Evolutionary conservation across 2,888 invertebrate species (phyloP).

Genomic region (Thera britannica): DNA sequence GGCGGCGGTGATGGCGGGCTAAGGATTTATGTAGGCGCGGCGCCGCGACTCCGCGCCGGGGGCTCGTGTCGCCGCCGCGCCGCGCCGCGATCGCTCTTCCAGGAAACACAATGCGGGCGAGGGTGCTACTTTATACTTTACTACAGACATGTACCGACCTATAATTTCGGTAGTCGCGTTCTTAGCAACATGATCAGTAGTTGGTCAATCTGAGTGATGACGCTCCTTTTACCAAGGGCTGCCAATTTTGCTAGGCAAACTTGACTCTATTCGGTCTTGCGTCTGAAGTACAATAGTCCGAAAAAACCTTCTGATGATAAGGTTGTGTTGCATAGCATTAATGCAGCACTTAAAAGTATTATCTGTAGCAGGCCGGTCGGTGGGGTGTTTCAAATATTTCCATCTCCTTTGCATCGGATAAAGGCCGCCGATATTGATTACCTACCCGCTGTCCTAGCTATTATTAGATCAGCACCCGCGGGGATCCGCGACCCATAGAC

Average conservation of each 20-base stretch:
- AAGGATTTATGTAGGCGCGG: constrained; percentile 78
- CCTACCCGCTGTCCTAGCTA: constrained; percentile 67
- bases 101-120: constrained; percentile 73
- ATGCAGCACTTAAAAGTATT: too few relatives aligned
- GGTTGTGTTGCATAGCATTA: too few relatives aligned
- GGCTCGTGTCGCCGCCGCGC: constrained; percentile 53
- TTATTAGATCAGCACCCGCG: constrained; percentile 64
- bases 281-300: too few relatives aligned
- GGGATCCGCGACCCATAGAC: constrained; percentile 54
- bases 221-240: too few relatives aligned
- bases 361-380: too few relatives aligned
- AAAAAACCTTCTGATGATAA: too few relatives aligned
- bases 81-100: constrained; percentile 57
- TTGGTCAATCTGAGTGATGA: too few relatives aligned
- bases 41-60: constrained; percentile 60
- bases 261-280: too few relatives aligned
- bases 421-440: constrained; percentile 77
- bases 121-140: neutral
- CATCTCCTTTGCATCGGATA: constrained; percentile 7
- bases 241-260: too few relatives aligned
- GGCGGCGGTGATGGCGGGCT: constrained; percentile 56
- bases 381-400: neutral
- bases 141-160: neutral
- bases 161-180: neutral
- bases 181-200: too few relatives aligned